Evolutionary conservation across 30 jellyfish, hydroid and myxozoan genomes (phyloP).

Genomic region (Hydra vulgaris): DNA sequence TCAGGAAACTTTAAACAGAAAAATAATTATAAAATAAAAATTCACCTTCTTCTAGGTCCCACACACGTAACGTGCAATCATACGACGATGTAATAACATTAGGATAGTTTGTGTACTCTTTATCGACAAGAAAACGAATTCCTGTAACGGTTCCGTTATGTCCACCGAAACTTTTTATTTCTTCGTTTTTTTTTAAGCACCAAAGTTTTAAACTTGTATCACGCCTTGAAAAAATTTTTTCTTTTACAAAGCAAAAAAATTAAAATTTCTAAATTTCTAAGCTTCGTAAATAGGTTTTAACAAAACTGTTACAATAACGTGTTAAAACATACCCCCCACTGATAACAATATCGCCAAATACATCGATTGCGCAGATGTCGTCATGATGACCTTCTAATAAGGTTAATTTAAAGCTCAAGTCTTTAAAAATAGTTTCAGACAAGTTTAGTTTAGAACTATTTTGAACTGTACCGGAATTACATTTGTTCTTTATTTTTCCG

Average conservation of each 20-base stretch:
- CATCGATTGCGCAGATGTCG: conserved; percentile 80
- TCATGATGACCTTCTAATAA: conserved; percentile 94
- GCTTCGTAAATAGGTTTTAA: neutral
- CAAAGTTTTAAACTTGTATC: conserved; percentile 83
- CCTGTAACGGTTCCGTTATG: conserved; percentile 82
- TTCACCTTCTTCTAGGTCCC: conserved; percentile 87
- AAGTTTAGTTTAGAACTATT: neutral
- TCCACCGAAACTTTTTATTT: conserved; percentile 81
- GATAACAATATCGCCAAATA: conserved; percentile 27
- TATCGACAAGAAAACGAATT: conserved; percentile 27
- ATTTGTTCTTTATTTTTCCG: neutral
- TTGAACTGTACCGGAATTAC: neutral
- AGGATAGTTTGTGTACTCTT: conserved; percentile 5
- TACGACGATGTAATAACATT: conserved; percentile 24
- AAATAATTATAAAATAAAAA: neutral
- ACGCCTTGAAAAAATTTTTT: conserved; percentile 34
- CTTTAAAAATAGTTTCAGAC: conserved; percentile 6
- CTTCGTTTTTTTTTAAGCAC: conserved; percentile 46
- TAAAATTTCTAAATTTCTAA: too few relatives aligned
- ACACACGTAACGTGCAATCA: conserved; percentile 74
- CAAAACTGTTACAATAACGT: too few relatives aligned
- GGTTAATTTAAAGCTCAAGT: conserved; percentile 11
- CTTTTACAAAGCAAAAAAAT: too few relatives aligned
- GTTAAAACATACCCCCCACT: conserved; percentile 73
- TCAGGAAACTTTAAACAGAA: neutral